Evolutionary conservation across 2,113 vertebrate species (phyloP), one percentile per base, ranked within the genome.

Genomic region (Apaloderma vittatum): DNA sequence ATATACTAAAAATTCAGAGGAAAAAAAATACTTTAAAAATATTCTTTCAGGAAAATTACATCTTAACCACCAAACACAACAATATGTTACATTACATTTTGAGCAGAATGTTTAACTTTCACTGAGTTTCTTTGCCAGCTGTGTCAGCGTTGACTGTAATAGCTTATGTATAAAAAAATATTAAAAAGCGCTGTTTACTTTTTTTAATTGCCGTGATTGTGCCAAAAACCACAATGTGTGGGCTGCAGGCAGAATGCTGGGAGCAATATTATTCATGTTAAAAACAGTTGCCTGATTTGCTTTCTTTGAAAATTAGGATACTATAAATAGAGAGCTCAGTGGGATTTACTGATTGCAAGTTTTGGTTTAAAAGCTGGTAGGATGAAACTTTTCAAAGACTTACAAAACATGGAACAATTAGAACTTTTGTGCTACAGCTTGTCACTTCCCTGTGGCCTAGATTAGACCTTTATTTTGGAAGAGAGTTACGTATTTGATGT

Each of bases 101-200:
- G 66, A 95, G 66, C 96, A 96, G 93, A 89, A 92, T 90, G 90
- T 97, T 96, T 95, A 91, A 94, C 84, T 95, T 95, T 92, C 87
- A 88, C 92, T 86, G 76, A 95, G 79, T 92, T 90, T 94, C 94
- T 95, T 27, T 97, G 96, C 96, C 97, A 97, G 96, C 94, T 97
- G 92, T 94, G 96, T 93, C 88, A 93, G 94, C 27, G 3, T 57
- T 94, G 79, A 93, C 82, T 94, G 65, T 54, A 95, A 94, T 94
- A 94, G 78, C 62, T 96, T 51, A 67, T 59, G 48, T 70, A 94
- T 78, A 94, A 96, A 94, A 83, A 94, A 95, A 93, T 93, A 96
- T 94, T 91, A 87, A 93, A 88, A 78, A 34, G 74, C 91, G 29
- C 32, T 95, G 75, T 88, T 97, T 96, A 94, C 92, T 97, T 97